phyloP scores from a whole-genome alignment of 2,888 invertebrate genomes.

The Folsomia manolachei region DNA sequence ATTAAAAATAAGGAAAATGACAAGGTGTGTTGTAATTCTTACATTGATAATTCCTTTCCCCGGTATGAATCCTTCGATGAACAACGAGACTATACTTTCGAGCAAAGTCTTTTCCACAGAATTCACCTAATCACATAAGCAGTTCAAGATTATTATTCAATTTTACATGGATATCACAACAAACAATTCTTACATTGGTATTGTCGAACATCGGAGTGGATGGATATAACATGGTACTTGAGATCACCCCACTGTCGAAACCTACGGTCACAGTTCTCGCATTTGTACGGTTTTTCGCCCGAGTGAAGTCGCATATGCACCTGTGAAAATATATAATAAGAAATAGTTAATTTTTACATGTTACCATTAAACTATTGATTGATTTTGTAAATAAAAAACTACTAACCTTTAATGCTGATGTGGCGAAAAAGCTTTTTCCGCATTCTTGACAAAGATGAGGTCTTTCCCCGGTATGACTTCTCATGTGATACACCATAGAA shows the following conservation, averaged over 20 bases:
- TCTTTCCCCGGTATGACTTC: constrained; percentile 70
- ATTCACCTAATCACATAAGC: too few relatives aligned
- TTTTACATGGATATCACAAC: too few relatives aligned
- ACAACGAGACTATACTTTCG: constrained; percentile 81
- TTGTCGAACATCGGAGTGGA: constrained; percentile 75
- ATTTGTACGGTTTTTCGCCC: constrained; percentile 80
- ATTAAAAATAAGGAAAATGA: too few relatives aligned
- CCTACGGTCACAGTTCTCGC: constrained; percentile 71
- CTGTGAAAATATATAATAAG: constrained; percentile 54
- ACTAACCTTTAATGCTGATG: constrained; percentile 71
- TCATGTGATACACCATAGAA: constrained; percentile 77
- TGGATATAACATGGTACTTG: constrained; percentile 78
- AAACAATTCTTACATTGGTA: too few relatives aligned
- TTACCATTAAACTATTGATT: not conserved
- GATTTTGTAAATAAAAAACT: constrained; percentile 2
- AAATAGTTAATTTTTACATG: constrained; percentile 3
- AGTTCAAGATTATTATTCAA: too few relatives aligned
- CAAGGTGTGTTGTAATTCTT: too few relatives aligned
- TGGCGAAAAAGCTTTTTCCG: constrained; percentile 78
- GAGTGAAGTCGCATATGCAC: constrained; percentile 77
- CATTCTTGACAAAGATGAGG: constrained; percentile 76
- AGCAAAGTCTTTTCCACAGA: constrained; percentile 74
- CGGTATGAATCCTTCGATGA: constrained; percentile 80
- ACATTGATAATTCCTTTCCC: constrained; percentile 83
- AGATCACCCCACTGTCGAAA: constrained; percentile 87